Evolutionary conservation across 1,140 invertebrate species (phyloP), one percentile per base, ranked within the genome.

Genomic region (Trichoplusia ni): DNA sequence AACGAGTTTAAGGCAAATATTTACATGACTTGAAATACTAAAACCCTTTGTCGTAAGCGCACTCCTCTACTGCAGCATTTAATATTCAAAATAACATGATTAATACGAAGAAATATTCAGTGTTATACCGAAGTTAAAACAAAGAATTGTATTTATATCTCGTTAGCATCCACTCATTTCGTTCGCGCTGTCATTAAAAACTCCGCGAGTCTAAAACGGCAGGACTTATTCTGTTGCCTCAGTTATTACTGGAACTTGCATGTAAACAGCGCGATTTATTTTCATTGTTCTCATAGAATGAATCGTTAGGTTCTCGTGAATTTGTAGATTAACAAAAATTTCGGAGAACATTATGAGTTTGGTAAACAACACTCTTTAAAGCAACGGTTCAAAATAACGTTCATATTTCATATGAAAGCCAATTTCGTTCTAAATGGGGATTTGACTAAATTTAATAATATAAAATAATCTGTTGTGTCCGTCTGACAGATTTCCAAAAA

Each of bases 11-110:
- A 66, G 63, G 42, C 60, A 68, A 69, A 71, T 61, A 71, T 75
- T 73, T 69, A 51, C 65, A 56, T 59, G 61, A 42, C 44, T 71
- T 19, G 47, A 61, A 56, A 56, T 56, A 56, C 51, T 23, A 25
- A 59, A 63, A 67, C 64, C 73, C 69, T 75, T 75, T 75, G 73
- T 72, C 29, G 25, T 60, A 54, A 44, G 56, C 69, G 54, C 64
- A 56, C 54, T 63, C 64, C 14, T 25, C 49, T 67, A 64, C 27
- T 75, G 61, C 73, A n/a, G n/a, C n/a, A 69, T 51, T 64, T 62
- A 31, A 56, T 14, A 49, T 58, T 49, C 62, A 60, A 56, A 59
- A 61, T 46, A 56, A 64, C 54, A 66, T 35, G 44, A 54, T 18
- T n/a, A 23, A n/a, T 42, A 49, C 27, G 29, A 37, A 33, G 16